Evolutionary conservation across 1,140 invertebrate genomes (phyloP), one percentile per base, ranked within the genome.

Genomic region (Habropoda laboriosa): DNA sequence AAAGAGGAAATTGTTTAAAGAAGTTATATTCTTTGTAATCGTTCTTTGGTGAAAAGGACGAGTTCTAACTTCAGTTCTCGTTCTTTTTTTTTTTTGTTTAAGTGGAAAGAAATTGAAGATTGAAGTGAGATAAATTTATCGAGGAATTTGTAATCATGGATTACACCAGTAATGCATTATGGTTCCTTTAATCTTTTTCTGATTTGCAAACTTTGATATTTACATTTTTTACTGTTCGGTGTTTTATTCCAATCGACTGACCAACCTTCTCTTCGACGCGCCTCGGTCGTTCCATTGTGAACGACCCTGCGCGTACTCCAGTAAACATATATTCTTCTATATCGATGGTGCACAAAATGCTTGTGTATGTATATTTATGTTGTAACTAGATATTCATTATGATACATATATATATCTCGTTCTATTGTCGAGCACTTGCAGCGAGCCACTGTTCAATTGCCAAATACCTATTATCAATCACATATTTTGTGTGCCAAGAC

Each of bases 311-410:
- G 87, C 87, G 88, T 90, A 89, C 18, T 83, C 88, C 76, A 87
- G 84, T 88, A 89, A 91, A 87, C 81, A 80, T 81, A 58, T 73
- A 86, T 83, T 88, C 86, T 88, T 90, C 82, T 88, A 82, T 90
- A 88, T 92, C 87, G 81, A 89, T 92, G 89, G 88, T 91, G 89
- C 91, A 90, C 91, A 91, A 87, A 91, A 93, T 92, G 91, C 91
- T 92, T 93, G 91, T 92, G 91, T 93, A 92, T 92, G 92, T 93
- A 92, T 92, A 92, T 91, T 92, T 92, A 92, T 92, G 91, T 92
- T 92, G 92, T 92, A 88, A 89, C 88, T 92, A 92, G 90, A 90
- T 90, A 90, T 90, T 87, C 82, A 89, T 90, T 90, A 87, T 89
- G 57, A 79, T 74, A 53, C 61, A 66, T 68, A 55, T 51, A 51